Evolutionary conservation across 2,797 vertebrate genomes (phyloP).

Genomic region (Spea hammondii): DNA sequence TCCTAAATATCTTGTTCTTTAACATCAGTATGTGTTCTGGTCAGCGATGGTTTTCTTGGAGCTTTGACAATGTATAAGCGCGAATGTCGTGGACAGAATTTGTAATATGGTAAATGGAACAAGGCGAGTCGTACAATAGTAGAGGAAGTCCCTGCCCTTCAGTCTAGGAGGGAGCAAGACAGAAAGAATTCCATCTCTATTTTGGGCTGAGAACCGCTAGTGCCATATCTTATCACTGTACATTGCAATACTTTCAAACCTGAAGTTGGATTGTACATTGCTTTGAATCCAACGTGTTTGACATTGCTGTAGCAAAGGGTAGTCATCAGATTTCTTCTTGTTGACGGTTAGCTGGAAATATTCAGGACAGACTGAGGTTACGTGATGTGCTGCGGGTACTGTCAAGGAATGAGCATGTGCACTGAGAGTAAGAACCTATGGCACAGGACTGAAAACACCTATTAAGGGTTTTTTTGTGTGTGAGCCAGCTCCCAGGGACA

Average conservation of each 20-base stretch:
- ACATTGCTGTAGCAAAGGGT: not conserved
- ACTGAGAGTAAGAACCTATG: no score
- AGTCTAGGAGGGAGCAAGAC: not conserved
- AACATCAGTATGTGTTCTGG: no score
- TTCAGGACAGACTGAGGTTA: no score
- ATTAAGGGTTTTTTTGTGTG: no score
- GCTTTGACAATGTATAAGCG: not conserved
- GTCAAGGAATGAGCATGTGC: no score
- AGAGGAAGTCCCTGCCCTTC: constrained; percentile 5
- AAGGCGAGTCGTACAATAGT: not conserved
- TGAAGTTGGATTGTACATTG: not conserved
- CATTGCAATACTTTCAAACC: not conserved
- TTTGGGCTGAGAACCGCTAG: not conserved
- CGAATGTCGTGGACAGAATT: not conserved
- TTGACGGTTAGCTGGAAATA: not conserved
- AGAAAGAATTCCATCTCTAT: constrained; percentile 3
- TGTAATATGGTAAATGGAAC: not conserved
- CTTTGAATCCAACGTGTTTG: not conserved
- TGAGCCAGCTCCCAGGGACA: no score
- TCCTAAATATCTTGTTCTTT: no score
- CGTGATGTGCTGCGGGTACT: no score
- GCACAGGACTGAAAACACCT: no score
- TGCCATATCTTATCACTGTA: not conserved
- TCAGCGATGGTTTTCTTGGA: no score
- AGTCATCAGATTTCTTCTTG: not conserved